phyloP scores from a whole-genome alignment of 2,113 vertebrate species.

The Platysteira castanea region DNA sequence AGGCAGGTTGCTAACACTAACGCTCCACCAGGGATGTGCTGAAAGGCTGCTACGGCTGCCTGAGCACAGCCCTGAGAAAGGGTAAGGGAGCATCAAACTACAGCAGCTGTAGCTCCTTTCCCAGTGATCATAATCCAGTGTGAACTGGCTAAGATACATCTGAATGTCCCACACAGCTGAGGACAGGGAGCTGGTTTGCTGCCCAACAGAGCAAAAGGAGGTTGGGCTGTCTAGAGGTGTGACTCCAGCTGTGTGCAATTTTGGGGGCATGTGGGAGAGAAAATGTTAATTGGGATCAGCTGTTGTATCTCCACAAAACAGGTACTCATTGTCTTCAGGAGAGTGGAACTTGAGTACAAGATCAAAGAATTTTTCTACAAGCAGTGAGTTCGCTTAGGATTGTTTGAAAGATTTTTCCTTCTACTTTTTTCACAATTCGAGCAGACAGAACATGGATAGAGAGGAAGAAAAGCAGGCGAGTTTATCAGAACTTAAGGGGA shows the following conservation, averaged over 20 bases:
- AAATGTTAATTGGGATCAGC: neutral
- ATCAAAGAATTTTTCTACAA: neutral
- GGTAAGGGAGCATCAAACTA: neutral
- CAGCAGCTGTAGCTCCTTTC: neutral
- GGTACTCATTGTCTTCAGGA: neutral
- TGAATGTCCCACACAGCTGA: neutral
- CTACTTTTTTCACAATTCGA: neutral
- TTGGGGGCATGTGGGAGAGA: neutral
- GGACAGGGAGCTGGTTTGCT: neutral
- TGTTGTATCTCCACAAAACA: neutral
- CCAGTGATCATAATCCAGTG: neutral
- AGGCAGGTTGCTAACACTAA: neutral
- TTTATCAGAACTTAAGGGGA: neutral
- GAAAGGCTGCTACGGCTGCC: neutral
- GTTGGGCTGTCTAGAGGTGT: neutral
- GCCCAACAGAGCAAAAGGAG: neutral
- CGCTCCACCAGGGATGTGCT: neutral
- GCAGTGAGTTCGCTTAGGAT: neutral
- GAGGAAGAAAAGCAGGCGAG: neutral
- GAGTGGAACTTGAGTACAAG: neutral
- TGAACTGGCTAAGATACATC: neutral
- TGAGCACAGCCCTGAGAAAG: neutral
- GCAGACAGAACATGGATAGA: neutral
- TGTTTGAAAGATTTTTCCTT: neutral
- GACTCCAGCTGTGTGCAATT: neutral